phyloP scores from a whole-genome alignment of 2,888 invertebrate genomes.

The Agrochola lychnidis region DNA sequence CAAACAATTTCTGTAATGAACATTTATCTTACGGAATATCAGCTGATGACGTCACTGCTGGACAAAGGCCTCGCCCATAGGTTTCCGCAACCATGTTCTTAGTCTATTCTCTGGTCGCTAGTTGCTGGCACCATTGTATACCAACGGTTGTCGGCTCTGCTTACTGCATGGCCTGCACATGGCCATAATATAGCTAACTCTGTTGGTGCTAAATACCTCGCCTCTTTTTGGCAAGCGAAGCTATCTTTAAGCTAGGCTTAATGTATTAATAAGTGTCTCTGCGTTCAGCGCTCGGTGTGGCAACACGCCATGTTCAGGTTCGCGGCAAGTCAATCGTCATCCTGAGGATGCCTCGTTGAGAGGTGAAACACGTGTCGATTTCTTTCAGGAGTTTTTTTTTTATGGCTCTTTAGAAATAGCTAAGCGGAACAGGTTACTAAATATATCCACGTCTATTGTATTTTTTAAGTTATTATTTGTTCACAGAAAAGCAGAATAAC shows the following conservation, averaged over 20 bases:
- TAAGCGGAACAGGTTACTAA: too few relatives aligned
- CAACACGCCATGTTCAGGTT: too few relatives aligned
- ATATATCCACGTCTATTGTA: too few relatives aligned
- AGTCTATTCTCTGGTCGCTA: neutral
- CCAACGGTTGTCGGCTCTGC: neutral
- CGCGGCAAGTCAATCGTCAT: too few relatives aligned
- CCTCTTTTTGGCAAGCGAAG: neutral
- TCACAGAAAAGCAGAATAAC: conserved; percentile 79
- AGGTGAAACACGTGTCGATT: too few relatives aligned
- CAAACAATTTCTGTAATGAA: too few relatives aligned
- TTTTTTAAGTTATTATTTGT: conserved; percentile 4
- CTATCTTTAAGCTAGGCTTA: neutral
- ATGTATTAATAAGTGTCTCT: conserved; percentile 36
- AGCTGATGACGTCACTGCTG: neutral
- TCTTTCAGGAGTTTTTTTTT: too few relatives aligned
- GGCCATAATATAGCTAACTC: neutral
- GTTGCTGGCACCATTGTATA: neutral
- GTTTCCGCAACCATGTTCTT: neutral
- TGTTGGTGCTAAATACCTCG: too few relatives aligned
- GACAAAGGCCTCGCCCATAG: neutral
- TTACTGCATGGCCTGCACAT: neutral
- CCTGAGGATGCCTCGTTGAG: too few relatives aligned
- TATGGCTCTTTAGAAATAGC: too few relatives aligned
- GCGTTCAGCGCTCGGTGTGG: too few relatives aligned
- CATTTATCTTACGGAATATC: too few relatives aligned